Evolutionary conservation across 2,888 invertebrate species (phyloP), one percentile per base, ranked within the genome.

Genomic region (Netelia inedita): DNA sequence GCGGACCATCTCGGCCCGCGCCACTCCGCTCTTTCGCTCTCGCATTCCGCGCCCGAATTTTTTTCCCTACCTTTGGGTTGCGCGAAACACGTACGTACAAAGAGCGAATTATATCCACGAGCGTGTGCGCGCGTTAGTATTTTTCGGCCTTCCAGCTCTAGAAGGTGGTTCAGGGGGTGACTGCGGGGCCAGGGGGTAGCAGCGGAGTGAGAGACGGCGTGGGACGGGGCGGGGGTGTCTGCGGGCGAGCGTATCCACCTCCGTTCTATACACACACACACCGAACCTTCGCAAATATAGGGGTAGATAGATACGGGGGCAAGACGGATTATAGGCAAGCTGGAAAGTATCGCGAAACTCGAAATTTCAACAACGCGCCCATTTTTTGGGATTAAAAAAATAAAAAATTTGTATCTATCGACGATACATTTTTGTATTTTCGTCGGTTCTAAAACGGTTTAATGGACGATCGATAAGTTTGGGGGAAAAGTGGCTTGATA

Each of bases 81-180:
- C 75, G 72, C 82, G 75, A 85, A 85, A 71, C 82, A 73, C 85
- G 82, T 79, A 79, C 68, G 87, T 87, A 88, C 89, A 89, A 90
- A 89, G 90, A 90, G 86, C 89, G 88, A 82, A 85, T 85, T 75
- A 85, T 79, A 75, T 89, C 85, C 88, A 65, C 63, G 88, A 89
- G 89, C 90, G 81, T 74, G 92, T 92, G 91, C 90, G 92, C 91
- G 91, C 90, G 92, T 91, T 92, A 90, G 91, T 92, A 92, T 92
- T 93, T 93, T 92, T 93, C 92, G 92, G 92, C 92, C 92, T 91
- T 92, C 92, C 92, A 91, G 89, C 91, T 55, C 55, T 46, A 46
- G 91, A 88, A 90, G 90, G 92, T 90, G 90, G 90, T 89, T 89
- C 90, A 89, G 89, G 91, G 89, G 89, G 89, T 88, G 89, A 89